Base-by-base conservation (phyloP, 2,797 vertebrate species). In the Liparis tanakae region DNA sequence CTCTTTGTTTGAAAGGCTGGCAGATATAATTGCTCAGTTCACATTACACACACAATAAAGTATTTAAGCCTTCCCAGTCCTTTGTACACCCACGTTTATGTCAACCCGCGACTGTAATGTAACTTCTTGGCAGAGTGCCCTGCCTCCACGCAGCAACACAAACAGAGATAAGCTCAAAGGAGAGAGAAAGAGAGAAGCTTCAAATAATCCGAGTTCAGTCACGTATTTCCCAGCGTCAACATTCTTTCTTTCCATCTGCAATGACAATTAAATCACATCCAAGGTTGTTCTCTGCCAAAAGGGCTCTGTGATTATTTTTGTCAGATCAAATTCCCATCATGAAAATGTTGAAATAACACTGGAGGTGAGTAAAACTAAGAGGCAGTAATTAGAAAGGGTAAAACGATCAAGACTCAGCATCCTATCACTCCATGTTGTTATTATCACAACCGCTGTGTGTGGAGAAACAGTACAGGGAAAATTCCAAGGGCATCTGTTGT, bases 11-110 rank as follows among this genome's bases (percentile, higher is more conserved):
- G 87, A 92, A 90, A 90, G 87, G 85, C 86, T 89, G 90, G 87
- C 87, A 92, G 84, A 92, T 90, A 91, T 91, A 92, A 93, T 91
- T 91, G 88, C 91, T 89, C 87, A 84, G 88, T 92, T 92, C 90
- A 92, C 88, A 91, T 91, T 92, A 92, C 89, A 89, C 84, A 91
- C 87, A 90, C 90, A 90, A 93, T 91, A 90, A 92, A 92, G 90
- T 91, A 91, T 91, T 91, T 88, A 91, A 89, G 87, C 78, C 84
- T 79, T 91, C 84, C 91, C 88, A 89, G 90, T 89, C 87, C 86
- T 91, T 91, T 90, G 85, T 89, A 90, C 91, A 86, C 91, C 92
- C 91, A 90, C 91, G 71, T 91, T 88, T 85, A 89, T 91, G 91
- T 93, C 88, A 91, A 86, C 85, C 77, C 53, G 70, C 75, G 83